Conservation (phyloP, 2,113 vertebrate species). For the Tursiops truncatus region DNA sequence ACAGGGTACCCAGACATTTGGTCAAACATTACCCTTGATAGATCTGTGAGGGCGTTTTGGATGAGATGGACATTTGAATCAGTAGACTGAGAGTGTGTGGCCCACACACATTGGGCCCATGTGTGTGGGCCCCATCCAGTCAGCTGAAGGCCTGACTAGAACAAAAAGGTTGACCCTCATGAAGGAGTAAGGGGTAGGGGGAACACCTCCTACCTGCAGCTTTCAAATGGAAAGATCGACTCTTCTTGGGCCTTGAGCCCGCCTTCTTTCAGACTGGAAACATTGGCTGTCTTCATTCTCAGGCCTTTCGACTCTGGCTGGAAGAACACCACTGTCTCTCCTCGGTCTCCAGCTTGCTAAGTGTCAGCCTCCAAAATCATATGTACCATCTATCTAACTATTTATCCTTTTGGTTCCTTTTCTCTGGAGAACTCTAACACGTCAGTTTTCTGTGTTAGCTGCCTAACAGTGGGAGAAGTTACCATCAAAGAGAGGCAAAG, state of each 20-base stretch:
- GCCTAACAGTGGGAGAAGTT: not conserved
- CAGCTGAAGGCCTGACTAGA: not conserved
- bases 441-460: not conserved
- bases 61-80: not conserved
- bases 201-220: no score
- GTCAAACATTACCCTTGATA: not conserved
- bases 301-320: not conserved
- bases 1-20: not conserved
- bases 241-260: not conserved
- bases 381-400: not conserved
- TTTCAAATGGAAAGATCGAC: not conserved
- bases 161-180: not conserved
- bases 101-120: not conserved
- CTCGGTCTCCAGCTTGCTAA: not conserved
- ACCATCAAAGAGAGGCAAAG: not conserved
- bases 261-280: not conserved
- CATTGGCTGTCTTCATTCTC: not conserved
- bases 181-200: not conserved
- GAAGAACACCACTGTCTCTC: not conserved
- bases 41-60: not conserved
- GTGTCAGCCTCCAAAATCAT: not conserved
- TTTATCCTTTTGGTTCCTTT: not conserved
- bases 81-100: not conserved
- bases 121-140: not conserved
- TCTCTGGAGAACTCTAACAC: not conserved